phyloP scores from a whole-genome alignment of 1,140 invertebrate genomes.

The Pachypsylla venusta region DNA sequence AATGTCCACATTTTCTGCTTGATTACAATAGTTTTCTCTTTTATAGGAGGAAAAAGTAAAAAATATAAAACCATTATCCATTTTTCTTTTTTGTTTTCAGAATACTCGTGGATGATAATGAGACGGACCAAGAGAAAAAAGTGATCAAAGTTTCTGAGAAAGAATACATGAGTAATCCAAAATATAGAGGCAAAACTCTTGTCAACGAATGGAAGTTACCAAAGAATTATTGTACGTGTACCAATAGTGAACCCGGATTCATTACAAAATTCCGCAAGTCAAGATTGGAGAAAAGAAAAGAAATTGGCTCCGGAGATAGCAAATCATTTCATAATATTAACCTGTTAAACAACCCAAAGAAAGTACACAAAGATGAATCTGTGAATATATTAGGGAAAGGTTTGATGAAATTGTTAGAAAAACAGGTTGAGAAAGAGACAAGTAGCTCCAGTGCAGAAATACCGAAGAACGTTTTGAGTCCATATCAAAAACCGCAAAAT shows the following conservation, averaged over 20 bases:
- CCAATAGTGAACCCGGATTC: background rate
- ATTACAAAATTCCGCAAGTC: background rate
- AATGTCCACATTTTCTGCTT: background rate
- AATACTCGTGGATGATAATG: conserved; percentile 10
- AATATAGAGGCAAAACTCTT: conserved; percentile 12
- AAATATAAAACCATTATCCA: background rate
- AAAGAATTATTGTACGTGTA: conserved; percentile 18
- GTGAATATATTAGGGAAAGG: background rate
- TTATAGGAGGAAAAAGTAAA: background rate
- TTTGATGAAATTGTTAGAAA: background rate
- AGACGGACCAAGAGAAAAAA: background rate
- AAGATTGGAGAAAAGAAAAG: background rate
- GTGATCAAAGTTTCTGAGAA: conserved; percentile 12
- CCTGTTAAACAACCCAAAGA: background rate
- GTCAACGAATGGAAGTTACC: conserved; percentile 17
- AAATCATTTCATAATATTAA: background rate
- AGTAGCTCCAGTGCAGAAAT: no score
- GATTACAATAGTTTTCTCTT: conserved; percentile 6
- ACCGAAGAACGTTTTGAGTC: no score
- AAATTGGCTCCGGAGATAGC: background rate
- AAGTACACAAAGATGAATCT: background rate
- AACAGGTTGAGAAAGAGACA: no score
- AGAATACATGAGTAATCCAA: conserved; percentile 11
- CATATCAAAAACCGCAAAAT: no score
- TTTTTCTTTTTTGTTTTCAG: conserved; percentile 12